phyloP scores from a whole-genome alignment of 2,113 vertebrate species.

The Chaenogobius annularis region DNA sequence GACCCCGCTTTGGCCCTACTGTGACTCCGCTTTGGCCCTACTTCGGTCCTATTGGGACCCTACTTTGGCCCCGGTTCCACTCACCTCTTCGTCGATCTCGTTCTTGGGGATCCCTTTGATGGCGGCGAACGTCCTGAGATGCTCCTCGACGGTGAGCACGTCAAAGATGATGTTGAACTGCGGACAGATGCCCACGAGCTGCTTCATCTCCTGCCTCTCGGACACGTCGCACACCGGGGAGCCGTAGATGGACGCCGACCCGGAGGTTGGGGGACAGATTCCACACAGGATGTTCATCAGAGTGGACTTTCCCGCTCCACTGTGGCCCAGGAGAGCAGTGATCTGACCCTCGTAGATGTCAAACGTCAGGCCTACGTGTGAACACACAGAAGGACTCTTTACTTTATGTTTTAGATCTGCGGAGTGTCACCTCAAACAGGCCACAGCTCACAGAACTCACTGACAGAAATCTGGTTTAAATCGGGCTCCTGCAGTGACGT shows the following conservation, averaged over 20 bases:
- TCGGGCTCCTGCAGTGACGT: too few species aligned
- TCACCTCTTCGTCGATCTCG: slow-evolving; percentile 85
- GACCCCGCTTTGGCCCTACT: background rate
- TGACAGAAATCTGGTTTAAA: too few species aligned
- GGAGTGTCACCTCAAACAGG: too few species aligned
- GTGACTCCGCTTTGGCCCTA: background rate
- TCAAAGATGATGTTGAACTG: slow-evolving; percentile 96
- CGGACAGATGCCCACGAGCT: slow-evolving; percentile 91
- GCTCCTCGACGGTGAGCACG: slow-evolving; percentile 93
- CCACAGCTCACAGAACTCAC: too few species aligned
- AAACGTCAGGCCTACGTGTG: slow-evolving; percentile 88
- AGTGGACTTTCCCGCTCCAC: slow-evolving; percentile 93
- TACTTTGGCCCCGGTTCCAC: too few species aligned
- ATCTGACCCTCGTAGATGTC: slow-evolving; percentile 98
- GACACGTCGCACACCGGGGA: slow-evolving; percentile 88
- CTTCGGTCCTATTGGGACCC: background rate
- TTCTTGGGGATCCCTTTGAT: slow-evolving; percentile 89
- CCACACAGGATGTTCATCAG: slow-evolving; percentile 97
- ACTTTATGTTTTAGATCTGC: too few species aligned
- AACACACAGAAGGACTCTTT: too few species aligned
- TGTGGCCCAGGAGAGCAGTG: slow-evolving; percentile 94
- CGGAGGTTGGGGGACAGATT: slow-evolving; percentile 85
- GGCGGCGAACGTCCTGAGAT: slow-evolving; percentile 91
- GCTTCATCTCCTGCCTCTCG: slow-evolving; percentile 87
- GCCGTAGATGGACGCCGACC: slow-evolving; percentile 90